Evolutionary conservation across 2,113 vertebrate species (phyloP), one percentile per base, ranked within the genome.

Genomic region (Syrrhaptes paradoxus): DNA sequence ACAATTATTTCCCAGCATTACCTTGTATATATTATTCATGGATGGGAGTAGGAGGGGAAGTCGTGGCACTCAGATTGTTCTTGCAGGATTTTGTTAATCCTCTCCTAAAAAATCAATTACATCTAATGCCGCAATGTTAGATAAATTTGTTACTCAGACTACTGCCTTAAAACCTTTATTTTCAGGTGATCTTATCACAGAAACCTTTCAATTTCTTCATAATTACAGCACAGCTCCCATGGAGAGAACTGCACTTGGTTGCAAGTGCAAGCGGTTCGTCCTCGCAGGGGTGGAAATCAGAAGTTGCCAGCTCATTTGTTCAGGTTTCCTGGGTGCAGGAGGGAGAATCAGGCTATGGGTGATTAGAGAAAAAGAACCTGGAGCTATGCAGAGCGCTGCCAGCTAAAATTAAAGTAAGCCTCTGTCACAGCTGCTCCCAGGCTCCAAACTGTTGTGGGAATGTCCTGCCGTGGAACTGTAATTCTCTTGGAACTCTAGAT

Each of bases 141-240:
- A 94, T 91, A 95, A 62, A 74, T 93, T 79, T 45, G 38, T 85
- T 85, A 76, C 87, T 83, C 77, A 85, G 81, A 46, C 51, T 87
- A 67, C 61, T 92, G 86, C 89, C 87, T 95, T 92, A 90, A 74
- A 90, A 74, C 85, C 90, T 83, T 89, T 84, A 74, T 89, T 95
- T 95, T 92, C 93, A 96, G 92, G 82, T 94, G 93, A 87, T 88
- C 76, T 95, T 89, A 95, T 94, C 88, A 70, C 43, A 87, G 74
- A 41, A 89, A 87, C 76, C 57, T 95, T 95, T 92, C 90, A 38
- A 85, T 96, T 74, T 79, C 61, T 83, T 63, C 77, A 5, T 95
- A 83, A 80, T 96, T 90, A 88, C 10, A 14, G 57, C 19, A 5
- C 21, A 13, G 84, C 48, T 91, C 89, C 81, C 61, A 34, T 29